phyloP scores from a whole-genome alignment of 2,888 invertebrate genomes.

The Erebia ligea region DNA sequence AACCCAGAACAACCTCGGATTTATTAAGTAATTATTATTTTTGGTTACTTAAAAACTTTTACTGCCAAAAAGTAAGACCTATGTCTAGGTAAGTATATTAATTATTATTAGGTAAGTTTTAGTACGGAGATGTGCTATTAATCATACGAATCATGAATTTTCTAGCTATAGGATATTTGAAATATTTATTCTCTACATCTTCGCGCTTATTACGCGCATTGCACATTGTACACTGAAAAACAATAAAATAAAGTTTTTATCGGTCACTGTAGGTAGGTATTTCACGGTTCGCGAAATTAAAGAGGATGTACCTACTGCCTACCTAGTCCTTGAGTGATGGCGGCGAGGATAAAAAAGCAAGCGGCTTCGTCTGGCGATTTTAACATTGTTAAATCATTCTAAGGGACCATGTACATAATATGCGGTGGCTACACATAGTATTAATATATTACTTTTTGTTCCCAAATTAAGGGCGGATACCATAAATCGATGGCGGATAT shows the following conservation, averaged over 20 bases:
- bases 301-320: too few relatives aligned
- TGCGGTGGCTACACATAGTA: too few relatives aligned
- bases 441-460: not conserved
- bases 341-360: not conserved
- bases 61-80: not conserved
- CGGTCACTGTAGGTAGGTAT: not conserved
- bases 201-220: conserved; percentile 38
- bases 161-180: conserved; percentile 62
- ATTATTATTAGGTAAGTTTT: conserved; percentile 1
- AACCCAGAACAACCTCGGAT: not conserved
- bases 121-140: conserved; percentile 61
- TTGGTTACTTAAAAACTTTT: not conserved
- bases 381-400: not conserved
- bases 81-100: not conserved
- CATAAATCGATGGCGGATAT: not conserved
- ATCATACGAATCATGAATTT: conserved; percentile 59
- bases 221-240: conserved; percentile 35
- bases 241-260: not conserved
- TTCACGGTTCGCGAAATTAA: too few relatives aligned
- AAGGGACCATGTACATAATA: not conserved
- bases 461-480: not conserved
- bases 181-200: conserved; percentile 44
- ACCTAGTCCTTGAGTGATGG: too few relatives aligned
- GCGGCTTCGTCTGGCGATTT: not conserved
- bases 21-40: not conserved